Percentiles rank a stretch among this genome's conserved stretches.
phyloP scores from a whole-genome alignment of 1,140 invertebrate genomes.

The Aphidius ervi region DNA sequence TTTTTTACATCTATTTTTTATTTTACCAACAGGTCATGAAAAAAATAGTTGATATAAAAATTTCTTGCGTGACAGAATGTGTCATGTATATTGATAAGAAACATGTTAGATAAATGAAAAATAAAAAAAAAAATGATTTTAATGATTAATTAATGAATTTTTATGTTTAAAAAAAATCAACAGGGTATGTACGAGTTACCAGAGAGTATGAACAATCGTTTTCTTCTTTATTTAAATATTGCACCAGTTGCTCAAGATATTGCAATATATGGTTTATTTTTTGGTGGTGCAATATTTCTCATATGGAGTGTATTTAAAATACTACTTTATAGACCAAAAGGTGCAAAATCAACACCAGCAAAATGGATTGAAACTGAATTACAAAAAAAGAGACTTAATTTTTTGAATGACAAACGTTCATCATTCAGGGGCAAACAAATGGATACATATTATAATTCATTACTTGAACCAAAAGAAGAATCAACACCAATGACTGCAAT shows the following conservation, averaged over 20 bases:
- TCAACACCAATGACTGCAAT: conserved; percentile 22
- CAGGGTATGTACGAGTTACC: conserved; percentile 69
- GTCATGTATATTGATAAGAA: too few species aligned
- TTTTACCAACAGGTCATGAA: too few species aligned
- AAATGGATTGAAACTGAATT: conserved; percentile 42
- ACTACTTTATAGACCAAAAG: conserved; percentile 38
- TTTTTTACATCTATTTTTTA: too few species aligned
- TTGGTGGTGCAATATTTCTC: conserved; percentile 55
- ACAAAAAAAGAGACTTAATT: conserved; percentile 36
- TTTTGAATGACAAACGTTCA: conserved; percentile 36
- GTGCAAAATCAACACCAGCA: conserved; percentile 10
- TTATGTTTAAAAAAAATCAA: background rate
- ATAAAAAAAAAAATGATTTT: background rate
- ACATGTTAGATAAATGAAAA: too few species aligned
- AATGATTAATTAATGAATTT: conserved; percentile 9
- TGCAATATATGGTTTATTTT: conserved; percentile 58
- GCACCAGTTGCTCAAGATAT: conserved; percentile 59
- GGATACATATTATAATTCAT: conserved; percentile 48
- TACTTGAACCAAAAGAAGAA: conserved; percentile 41
- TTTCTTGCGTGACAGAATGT: too few species aligned
- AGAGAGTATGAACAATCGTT: conserved; percentile 57
- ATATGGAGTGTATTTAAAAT: conserved; percentile 48
- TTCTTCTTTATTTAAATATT: conserved; percentile 68
- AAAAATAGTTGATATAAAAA: too few species aligned
- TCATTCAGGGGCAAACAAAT: conserved; percentile 39